Evolutionary conservation across 2,797 vertebrate genomes (phyloP).

Genomic region (Knipowitschia caucasica): DNA sequence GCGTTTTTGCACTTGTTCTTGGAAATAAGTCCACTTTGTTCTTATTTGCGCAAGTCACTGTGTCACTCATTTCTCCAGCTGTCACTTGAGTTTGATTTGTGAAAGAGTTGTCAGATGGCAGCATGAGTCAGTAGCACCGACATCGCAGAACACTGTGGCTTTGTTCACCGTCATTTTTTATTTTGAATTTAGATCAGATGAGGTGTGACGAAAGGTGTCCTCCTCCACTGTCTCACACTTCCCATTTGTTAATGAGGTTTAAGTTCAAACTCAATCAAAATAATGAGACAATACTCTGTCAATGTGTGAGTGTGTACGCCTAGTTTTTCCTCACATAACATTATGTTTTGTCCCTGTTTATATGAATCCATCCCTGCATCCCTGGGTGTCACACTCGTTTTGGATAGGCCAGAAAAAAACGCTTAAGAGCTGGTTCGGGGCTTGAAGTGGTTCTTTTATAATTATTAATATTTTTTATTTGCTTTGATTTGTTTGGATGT

Average conservation of each 20-base stretch:
- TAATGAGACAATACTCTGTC: conserved; percentile 20
- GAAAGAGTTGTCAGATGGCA: conserved; percentile 58
- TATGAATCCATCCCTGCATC: background rate
- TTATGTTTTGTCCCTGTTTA: background rate
- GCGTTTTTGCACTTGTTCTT: background rate
- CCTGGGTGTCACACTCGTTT: too few species aligned
- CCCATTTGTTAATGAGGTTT: conserved; percentile 27
- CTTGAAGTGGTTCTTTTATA: too few species aligned
- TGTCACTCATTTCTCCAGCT: conserved; percentile 5
- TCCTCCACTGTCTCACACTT: conserved; percentile 31
- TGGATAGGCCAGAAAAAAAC: too few species aligned
- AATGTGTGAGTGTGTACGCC: background rate
- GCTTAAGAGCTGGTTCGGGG: too few species aligned
- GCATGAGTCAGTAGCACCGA: conserved; percentile 54
- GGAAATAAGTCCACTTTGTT: conserved; percentile 2
- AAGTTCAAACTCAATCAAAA: conserved; percentile 29
- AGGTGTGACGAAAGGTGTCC: conserved; percentile 33
- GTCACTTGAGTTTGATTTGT: conserved; percentile 31
- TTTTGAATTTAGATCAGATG: conserved; percentile 47
- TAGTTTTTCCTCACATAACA: background rate
- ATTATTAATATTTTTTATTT: too few species aligned
- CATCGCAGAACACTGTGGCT: conserved; percentile 36
- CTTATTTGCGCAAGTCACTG: conserved; percentile 17
- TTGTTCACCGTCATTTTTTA: conserved; percentile 52
- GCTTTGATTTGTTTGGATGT: too few species aligned